Conservation (phyloP, 2,113 vertebrate genomes). For the Ciconia maguari region DNA sequence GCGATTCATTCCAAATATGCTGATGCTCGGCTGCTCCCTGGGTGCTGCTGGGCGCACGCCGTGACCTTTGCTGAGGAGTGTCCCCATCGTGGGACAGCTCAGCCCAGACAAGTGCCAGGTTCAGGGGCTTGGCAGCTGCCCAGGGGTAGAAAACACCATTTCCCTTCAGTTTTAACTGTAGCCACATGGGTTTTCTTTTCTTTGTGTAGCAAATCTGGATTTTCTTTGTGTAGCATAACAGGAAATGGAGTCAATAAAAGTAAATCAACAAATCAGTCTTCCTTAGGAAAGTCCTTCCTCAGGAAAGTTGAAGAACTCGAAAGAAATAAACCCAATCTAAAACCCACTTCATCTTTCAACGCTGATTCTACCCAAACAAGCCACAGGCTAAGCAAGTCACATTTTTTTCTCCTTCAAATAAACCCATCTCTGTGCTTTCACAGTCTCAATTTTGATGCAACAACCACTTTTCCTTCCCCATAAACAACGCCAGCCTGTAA, state of each 20-base stretch:
- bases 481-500: too few species aligned
- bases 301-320: neutral
- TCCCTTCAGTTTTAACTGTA: neutral
- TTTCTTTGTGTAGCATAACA: neutral
- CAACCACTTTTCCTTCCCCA: neutral
- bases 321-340: neutral
- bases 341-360: neutral
- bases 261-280: neutral
- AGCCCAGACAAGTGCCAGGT: too few species aligned
- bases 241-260: neutral
- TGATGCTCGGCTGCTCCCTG: neutral
- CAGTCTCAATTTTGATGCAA: neutral
- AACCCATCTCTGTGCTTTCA: neutral
- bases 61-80: neutral
- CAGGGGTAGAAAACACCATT: neutral
- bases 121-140: neutral
- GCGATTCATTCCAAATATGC: accelerated
- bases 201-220: neutral
- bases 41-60: neutral
- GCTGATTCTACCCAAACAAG: neutral
- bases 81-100: accelerated
- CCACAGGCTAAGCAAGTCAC: neutral
- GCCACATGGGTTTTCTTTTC: neutral
- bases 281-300: neutral
- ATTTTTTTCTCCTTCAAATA: neutral